Conservation (phyloP, 2,797 vertebrate species). For the Caiman crocodilus region DNA sequence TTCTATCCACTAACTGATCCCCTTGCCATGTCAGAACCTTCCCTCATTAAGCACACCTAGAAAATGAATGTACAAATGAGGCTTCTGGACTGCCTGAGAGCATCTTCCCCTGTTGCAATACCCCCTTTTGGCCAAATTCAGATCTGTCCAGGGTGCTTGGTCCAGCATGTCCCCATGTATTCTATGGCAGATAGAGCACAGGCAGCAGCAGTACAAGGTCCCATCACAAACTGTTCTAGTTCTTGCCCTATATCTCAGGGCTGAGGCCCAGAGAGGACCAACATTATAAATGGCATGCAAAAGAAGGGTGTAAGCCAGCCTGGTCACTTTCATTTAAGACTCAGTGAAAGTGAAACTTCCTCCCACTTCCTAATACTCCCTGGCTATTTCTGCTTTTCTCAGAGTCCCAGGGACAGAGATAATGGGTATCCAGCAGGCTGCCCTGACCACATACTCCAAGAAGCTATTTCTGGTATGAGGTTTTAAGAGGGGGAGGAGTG, state of each 20-base stretch:
- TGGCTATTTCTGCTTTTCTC: not conserved
- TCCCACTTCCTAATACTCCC: not conserved
- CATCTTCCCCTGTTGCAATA: not conserved
- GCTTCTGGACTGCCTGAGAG: conserved; percentile 8
- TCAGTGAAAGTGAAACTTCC: not conserved
- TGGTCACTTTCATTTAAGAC: not conserved
- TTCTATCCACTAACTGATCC: not conserved
- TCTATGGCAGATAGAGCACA: not conserved
- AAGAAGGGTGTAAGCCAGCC: not conserved
- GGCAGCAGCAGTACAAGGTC: not conserved
- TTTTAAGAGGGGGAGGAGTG: not conserved
- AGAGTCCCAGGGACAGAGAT: not conserved
- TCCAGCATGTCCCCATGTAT: not conserved
- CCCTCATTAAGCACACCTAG: not conserved
- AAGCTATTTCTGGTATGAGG: not conserved
- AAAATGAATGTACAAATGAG: not conserved
- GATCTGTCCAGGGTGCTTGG: not conserved
- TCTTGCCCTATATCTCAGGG: not conserved
- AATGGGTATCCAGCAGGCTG: not conserved
- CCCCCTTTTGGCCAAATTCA: not conserved
- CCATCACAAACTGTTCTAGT: not conserved
- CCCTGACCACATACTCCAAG: not conserved
- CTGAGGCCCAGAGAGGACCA: not conserved
- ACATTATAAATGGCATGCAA: not conserved
- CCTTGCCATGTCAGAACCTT: too few species aligned